Evolutionary conservation across 2,113 vertebrate species (phyloP).

Genomic region (Illadopsis cleaveri): DNA sequence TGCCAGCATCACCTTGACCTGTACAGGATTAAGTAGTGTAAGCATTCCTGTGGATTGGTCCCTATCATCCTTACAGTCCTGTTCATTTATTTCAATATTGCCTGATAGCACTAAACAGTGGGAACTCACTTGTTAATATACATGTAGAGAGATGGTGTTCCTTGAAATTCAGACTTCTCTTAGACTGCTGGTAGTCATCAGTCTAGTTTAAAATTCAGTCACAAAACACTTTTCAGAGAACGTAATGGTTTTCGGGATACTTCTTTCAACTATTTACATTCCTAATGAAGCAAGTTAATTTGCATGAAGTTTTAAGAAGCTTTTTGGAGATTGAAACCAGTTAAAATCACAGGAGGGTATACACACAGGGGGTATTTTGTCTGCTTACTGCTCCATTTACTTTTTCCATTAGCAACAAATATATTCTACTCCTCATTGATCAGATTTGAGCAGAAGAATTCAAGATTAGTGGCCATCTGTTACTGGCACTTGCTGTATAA

Average conservation of each 20-base stretch:
- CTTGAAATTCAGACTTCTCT: background rate
- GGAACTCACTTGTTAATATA: background rate
- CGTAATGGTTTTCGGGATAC: background rate
- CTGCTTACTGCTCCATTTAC: background rate
- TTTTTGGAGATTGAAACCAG: background rate
- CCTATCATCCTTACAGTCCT: background rate
- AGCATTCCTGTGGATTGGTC: background rate
- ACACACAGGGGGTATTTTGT: background rate
- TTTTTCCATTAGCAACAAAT: background rate
- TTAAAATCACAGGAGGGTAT: background rate
- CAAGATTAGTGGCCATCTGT: background rate
- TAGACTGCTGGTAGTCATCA: background rate
- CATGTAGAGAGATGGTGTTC: background rate
- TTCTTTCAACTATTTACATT: background rate
- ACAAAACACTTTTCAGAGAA: background rate
- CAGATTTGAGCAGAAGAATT: background rate
- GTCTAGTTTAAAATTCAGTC: background rate
- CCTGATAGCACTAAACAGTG: background rate
- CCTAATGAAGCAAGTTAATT: background rate
- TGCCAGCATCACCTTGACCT: background rate
- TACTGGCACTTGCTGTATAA: background rate
- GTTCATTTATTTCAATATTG: background rate
- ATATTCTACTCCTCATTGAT: background rate
- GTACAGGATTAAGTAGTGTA: background rate
- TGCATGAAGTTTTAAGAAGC: background rate